Evolutionary conservation across 2,797 vertebrate genomes (phyloP).

Genomic region (Mormyrus hasselquistii): DNA sequence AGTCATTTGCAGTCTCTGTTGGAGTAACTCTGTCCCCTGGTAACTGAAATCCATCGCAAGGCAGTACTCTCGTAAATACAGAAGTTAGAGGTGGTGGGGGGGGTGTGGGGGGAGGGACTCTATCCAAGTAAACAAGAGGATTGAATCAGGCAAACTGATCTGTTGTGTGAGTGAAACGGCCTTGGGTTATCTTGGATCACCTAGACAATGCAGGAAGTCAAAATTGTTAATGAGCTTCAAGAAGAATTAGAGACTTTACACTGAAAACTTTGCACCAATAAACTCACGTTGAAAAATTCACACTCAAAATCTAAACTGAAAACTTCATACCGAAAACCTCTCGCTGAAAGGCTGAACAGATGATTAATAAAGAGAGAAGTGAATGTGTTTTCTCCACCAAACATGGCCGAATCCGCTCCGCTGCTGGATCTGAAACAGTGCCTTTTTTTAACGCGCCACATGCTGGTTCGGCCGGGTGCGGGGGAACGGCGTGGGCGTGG

Average conservation of each 20-base stretch:
- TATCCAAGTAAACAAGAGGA: not conserved
- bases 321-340: not conserved
- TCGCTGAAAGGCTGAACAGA: not conserved
- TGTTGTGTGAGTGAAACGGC: not conserved
- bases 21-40: not conserved
- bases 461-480: not conserved
- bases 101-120: not conserved
- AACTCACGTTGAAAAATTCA: not conserved
- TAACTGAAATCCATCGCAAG: constrained; percentile 3
- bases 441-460: not conserved
- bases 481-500: not conserved
- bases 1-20: not conserved
- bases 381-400: not conserved
- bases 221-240: constrained; percentile 2
- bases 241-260: constrained; percentile 5
- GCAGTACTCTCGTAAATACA: not conserved
- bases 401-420: not conserved
- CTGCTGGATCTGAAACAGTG: not conserved
- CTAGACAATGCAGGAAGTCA: not conserved
- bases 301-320: not conserved
- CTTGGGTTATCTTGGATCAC: not conserved
- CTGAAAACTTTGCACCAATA: constrained; percentile 2
- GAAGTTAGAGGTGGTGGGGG: not conserved
- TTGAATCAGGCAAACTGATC: not conserved
- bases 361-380: constrained; percentile 10